These are phyloP conservation scores for Itoplectis maculator DNA, from an alignment of 2,888 invertebrate species.

Conservation along the genomic window DNA sequence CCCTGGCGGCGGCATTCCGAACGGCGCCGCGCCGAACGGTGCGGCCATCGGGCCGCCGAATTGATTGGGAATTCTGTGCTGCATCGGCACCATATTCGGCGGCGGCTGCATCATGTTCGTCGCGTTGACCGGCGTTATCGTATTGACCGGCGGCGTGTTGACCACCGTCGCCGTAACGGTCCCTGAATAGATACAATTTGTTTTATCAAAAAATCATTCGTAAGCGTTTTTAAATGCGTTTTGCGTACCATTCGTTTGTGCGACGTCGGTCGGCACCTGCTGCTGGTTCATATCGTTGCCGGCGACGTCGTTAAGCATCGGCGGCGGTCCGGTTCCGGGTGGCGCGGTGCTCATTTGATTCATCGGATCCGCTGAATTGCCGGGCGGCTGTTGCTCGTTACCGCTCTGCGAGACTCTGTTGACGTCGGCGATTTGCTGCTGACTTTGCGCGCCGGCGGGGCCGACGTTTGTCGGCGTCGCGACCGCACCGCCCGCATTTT, in stretches of 20 bases:
- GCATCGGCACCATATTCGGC: conserved; percentile 82
- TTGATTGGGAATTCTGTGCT: conserved; percentile 83
- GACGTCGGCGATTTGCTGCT: conserved; percentile 79
- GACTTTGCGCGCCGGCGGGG: conserved; percentile 81
- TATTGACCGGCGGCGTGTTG: conserved; percentile 76
- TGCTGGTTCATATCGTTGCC: conserved; percentile 74
- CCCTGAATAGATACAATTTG: conserved; percentile 63
- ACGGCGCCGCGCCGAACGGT: conserved; percentile 87
- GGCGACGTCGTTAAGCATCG: conserved; percentile 77
- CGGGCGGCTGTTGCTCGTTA: conserved; percentile 78
- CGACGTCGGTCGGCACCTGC: conserved; percentile 73
- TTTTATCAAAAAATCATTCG: too few relatives aligned
- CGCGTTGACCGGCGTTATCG: conserved; percentile 75
- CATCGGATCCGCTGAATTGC: conserved; percentile 76
- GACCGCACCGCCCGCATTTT: conserved; percentile 70
- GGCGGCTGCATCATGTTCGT: conserved; percentile 84
- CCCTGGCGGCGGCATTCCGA: conserved; percentile 90
- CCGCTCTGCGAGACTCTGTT: conserved; percentile 79
- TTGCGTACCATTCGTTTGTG: conserved; percentile 81
- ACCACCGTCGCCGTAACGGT: conserved; percentile 75
- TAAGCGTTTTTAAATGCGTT: too few relatives aligned
- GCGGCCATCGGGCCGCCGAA: conserved; percentile 86
- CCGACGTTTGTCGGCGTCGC: conserved; percentile 52
- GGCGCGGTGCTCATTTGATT: conserved; percentile 82
- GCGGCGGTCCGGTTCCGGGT: conserved; percentile 82